These are phyloP conservation scores for Cheilosia impressa DNA, from an alignment of 2,888 invertebrate species.

Conservation along the genomic window DNA sequence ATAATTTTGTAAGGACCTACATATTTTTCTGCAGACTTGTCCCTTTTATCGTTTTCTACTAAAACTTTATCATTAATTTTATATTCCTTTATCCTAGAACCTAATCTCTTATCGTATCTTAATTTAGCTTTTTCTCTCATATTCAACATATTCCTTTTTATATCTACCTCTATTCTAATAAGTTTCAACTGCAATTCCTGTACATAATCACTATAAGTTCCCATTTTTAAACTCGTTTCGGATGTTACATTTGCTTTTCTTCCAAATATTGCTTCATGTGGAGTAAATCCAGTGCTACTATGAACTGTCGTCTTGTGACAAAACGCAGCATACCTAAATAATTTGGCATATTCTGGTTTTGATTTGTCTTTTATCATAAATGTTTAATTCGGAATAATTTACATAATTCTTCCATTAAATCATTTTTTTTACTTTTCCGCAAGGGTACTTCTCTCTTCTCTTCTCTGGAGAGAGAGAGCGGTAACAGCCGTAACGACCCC, in stretches of 20 bases:
- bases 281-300: slow-evolving; percentile 14
- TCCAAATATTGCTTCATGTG: neutral
- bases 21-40: no score
- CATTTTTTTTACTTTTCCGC: no score
- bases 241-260: slow-evolving; percentile 15
- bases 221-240: slow-evolving; percentile 8
- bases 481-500: no score
- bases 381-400: no score
- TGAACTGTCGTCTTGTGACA: slow-evolving; percentile 2
- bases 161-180: no score
- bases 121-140: no score
- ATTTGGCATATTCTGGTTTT: slow-evolving; percentile 14
- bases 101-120: neutral
- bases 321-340: slow-evolving; percentile 9
- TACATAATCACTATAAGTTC: slow-evolving; percentile 13
- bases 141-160: no score
- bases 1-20: neutral
- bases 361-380: slow-evolving; percentile 2
- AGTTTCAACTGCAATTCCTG: slow-evolving; percentile 21
- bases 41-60: no score
- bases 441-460: no score
- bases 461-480: no score
- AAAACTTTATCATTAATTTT: slow-evolving; percentile 1
- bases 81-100: neutral
- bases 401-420: no score